These are phyloP conservation scores for Venustaconcha ellipsiformis DNA, from an alignment of 1,140 invertebrate genomes.

Conservation along the genomic window DNA sequence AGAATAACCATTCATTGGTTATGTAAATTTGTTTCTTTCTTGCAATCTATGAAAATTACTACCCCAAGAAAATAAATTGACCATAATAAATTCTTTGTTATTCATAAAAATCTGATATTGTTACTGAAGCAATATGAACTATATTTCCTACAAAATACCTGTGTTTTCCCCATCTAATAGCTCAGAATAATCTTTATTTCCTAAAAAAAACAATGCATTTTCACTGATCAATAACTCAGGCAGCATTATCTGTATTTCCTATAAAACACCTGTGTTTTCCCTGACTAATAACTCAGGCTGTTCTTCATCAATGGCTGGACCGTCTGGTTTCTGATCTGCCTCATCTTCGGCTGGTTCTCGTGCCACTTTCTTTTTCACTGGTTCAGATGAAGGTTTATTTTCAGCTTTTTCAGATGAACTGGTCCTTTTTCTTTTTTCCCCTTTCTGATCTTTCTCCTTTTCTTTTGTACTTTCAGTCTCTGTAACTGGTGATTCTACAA, in stretches of 20 bases:
- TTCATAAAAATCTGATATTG: neutral
- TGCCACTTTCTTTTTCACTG: conserved; percentile 6
- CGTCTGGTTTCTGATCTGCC: conserved; percentile 5
- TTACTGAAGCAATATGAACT: neutral
- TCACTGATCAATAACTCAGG: conserved; percentile 21
- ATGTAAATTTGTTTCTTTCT: too few species aligned
- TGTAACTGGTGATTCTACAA: neutral
- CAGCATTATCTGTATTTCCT: neutral
- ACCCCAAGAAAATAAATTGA: neutral
- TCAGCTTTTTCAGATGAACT: neutral
- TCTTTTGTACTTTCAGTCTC: conserved; percentile 10
- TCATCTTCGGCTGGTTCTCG: neutral
- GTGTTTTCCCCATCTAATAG: too few species aligned
- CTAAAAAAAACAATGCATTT: conserved; percentile 12
- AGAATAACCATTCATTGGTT: too few species aligned
- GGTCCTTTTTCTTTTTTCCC: neutral
- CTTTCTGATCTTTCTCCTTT: conserved; percentile 17
- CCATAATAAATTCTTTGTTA: neutral
- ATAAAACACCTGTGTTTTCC: neutral
- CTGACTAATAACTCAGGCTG: too few species aligned
- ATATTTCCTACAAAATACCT: neutral
- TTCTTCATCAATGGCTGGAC: too few species aligned
- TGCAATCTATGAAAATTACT: too few species aligned
- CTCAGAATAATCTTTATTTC: neutral
- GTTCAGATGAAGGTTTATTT: neutral